Conservation (phyloP, 2,113 vertebrate species). For the Corythaixoides concolor region DNA sequence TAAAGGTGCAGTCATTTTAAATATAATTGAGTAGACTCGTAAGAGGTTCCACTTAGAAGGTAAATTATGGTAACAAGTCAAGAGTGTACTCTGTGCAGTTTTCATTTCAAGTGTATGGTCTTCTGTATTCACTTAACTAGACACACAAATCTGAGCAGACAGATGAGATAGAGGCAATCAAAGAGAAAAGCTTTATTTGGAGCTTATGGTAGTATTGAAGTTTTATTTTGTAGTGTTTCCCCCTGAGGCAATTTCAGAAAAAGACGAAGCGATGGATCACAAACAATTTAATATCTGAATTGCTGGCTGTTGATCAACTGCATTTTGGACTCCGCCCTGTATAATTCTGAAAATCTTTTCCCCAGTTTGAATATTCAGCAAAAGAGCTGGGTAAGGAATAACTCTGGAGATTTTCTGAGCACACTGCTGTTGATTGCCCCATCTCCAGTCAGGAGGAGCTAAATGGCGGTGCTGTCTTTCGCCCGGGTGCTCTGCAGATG, state of each 20-base stretch:
- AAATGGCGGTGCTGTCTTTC: neutral
- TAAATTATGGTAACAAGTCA: constrained; percentile 69
- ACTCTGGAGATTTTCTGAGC: neutral
- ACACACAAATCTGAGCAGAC: constrained; percentile 64
- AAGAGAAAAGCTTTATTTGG: constrained; percentile 59
- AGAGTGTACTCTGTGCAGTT: constrained; percentile 59
- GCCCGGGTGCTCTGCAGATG: neutral
- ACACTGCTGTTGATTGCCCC: neutral
- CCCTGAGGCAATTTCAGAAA: constrained; percentile 27
- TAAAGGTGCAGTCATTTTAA: constrained; percentile 57
- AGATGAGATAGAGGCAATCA: constrained; percentile 60
- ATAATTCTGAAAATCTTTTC: neutral
- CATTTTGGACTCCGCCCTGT: neutral
- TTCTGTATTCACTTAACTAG: constrained; percentile 68
- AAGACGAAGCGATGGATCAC: constrained; percentile 9
- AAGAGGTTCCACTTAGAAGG: constrained; percentile 67
- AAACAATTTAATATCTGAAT: constrained; percentile 20
- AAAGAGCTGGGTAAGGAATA: neutral
- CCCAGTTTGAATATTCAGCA: neutral
- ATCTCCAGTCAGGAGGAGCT: neutral
- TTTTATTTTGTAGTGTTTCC: constrained; percentile 55
- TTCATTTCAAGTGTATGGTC: constrained; percentile 66
- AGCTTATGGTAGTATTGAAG: constrained; percentile 47
- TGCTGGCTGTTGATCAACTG: neutral
- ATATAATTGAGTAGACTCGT: constrained; percentile 63